Evolutionary conservation across 2,113 vertebrate genomes (phyloP), one percentile per base, ranked within the genome.

Genomic region (Macrotus californicus): DNA sequence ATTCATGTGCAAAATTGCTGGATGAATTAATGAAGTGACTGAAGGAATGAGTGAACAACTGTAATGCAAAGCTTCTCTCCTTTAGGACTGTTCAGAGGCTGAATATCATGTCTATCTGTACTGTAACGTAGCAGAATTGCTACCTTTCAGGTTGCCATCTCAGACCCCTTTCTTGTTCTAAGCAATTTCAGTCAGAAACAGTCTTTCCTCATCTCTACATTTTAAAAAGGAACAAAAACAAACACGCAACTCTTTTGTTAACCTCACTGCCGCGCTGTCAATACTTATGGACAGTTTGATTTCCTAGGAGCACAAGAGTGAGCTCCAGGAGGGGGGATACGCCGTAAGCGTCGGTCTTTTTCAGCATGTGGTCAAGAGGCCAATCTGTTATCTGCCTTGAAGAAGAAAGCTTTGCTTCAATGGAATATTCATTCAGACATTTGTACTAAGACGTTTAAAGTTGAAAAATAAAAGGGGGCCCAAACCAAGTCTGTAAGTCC

Each of bases 381-480:
- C 85, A 95, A 96, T 95, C 91, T 97, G 89, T 97, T 89, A 50
- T 34, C 73, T 76, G 41, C 70, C 94, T 87, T 88, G 87, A 89
- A 97, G 95, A 67, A 77, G 93, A 34, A 89, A n/a, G 69, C 89
- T 96, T 96, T 96, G 96, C 95, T 97, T 97, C 93, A 97, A 72
- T 36, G 39, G 82, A 56, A 66, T 86, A 91, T 96, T 94, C 93
- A 97, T 94, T 61, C 22, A 75, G 24, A n/a, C 29, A 93, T 89
- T 88, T 82, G 73, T 64, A 24, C 29, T 64, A 43, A 94, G 87
- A 52, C 80, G 41, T 77, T 83, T 83, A 52, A 66, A 91, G n/a
- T 7, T 66, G 7, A 4, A 75, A 67, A 34, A 80, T 29, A n/a
- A 64, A 39, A 59, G 39, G 41, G 15, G 64, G 14, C 12, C 66